Percentiles rank a stretch among this genome's conserved stretches.
phyloP scores from a whole-genome alignment of 2,888 invertebrate genomes.

The Himalopsyche tibetana region DNA sequence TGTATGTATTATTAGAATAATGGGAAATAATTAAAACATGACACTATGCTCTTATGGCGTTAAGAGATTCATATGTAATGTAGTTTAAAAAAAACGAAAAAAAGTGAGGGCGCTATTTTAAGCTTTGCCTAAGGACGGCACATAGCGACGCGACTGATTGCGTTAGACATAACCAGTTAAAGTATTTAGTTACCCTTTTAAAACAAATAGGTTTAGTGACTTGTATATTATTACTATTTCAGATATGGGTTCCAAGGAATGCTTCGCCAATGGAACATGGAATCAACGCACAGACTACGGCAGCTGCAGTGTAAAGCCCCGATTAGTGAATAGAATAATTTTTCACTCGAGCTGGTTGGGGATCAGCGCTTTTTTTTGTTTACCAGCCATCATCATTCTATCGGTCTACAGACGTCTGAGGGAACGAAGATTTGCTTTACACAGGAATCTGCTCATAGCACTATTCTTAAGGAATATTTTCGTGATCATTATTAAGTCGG shows the following conservation, averaged over 20 bases:
- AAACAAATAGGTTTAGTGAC: no score
- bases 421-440: slow-evolving; percentile 76
- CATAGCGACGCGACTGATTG: no score
- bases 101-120: no score
- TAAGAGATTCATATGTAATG: no score
- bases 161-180: no score
- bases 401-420: slow-evolving; percentile 76
- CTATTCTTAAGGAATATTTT: slow-evolving; percentile 78
- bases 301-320: slow-evolving; percentile 77
- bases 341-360: slow-evolving; percentile 77
- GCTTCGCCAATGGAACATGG: slow-evolving; percentile 78
- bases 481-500: slow-evolving; percentile 77
- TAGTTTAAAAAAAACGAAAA: no score
- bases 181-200: no score
- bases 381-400: slow-evolving; percentile 79
- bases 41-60: no score
- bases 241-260: slow-evolving; percentile 79
- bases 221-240: slow-evolving; percentile 62
- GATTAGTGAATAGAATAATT: slow-evolving; percentile 74
- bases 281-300: slow-evolving; percentile 78
- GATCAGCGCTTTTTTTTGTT: slow-evolving; percentile 75
- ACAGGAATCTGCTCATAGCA: slow-evolving; percentile 79
- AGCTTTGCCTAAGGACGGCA: no score
- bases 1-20: no score
- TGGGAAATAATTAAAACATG: no score